Conservation (phyloP, 2,888 invertebrate species). For the Dimorphilus gyrociliatus region DNA sequence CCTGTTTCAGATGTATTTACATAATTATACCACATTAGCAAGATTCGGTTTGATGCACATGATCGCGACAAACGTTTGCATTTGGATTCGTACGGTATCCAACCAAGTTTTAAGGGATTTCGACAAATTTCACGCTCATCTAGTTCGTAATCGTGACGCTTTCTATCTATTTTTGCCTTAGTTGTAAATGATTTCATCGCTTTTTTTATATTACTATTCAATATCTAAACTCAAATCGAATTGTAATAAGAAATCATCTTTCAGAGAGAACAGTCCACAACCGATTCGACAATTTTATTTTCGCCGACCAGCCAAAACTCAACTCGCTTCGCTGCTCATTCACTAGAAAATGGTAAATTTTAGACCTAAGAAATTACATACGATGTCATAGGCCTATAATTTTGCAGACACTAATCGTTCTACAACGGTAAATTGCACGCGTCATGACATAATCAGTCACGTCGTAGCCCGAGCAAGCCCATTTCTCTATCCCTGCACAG, state of each 20-base stretch:
- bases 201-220: too few relatives aligned
- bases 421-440: conserved; percentile 13
- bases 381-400: too few relatives aligned
- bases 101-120: conserved; percentile 91
- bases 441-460: conserved; percentile 19
- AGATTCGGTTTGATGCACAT: conserved; percentile 96
- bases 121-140: conserved; percentile 2
- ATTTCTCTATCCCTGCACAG: conserved; percentile 84
- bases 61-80: conserved; percentile 87
- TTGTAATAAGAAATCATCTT: too few relatives aligned
- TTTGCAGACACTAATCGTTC: neutral
- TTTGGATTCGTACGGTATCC: conserved; percentile 85
- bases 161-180: too few relatives aligned
- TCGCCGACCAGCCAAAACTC: too few relatives aligned
- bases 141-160: neutral
- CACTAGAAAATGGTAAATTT: conserved; percentile 6
- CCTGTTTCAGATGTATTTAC: conserved; percentile 66
- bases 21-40: conserved; percentile 86
- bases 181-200: too few relatives aligned
- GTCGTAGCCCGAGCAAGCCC: conserved; percentile 49
- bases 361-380: too few relatives aligned
- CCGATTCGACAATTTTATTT: too few relatives aligned
- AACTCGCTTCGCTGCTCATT: neutral
- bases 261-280: too few relatives aligned
- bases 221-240: too few relatives aligned